Evolutionary conservation across 64 coral and sea anemone genomes (phyloP).

Genomic region (Montipora foliosa): DNA sequence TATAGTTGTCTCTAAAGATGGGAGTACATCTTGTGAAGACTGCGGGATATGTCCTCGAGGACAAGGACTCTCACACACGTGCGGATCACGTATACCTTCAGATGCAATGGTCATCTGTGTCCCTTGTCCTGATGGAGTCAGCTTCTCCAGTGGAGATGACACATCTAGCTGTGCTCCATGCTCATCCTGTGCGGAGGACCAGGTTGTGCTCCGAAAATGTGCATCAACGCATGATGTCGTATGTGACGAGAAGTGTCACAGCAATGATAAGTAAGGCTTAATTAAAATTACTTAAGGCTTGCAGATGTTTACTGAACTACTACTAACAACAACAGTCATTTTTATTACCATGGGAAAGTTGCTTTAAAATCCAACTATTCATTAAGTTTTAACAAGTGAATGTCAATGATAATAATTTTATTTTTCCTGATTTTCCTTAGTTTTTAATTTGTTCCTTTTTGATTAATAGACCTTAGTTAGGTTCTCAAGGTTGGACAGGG

Average conservation of each 20-base stretch:
- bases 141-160: conserved; percentile 14
- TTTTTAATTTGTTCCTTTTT: too few relatives aligned
- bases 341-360: too few relatives aligned
- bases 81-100: neutral
- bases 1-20: neutral
- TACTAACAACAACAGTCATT: too few relatives aligned
- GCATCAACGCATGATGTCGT: conserved; percentile 9
- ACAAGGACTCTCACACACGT: neutral
- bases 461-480: too few relatives aligned
- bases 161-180: conserved; percentile 36
- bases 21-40: neutral
- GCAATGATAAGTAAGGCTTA: conserved; percentile 5
- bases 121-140: neutral
- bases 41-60: conserved; percentile 15
- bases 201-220: conserved; percentile 28
- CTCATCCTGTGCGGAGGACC: conserved; percentile 30
- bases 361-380: too few relatives aligned
- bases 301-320: too few relatives aligned
- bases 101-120: neutral
- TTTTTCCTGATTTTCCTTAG: too few relatives aligned
- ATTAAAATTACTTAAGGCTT: neutral
- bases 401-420: too few relatives aligned
- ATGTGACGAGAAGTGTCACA: conserved; percentile 30
- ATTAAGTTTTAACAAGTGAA: too few relatives aligned
- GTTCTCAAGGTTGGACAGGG: too few relatives aligned